phyloP scores from a whole-genome alignment of 2,797 vertebrate genomes.

The Macrochelys suwanniensis region DNA sequence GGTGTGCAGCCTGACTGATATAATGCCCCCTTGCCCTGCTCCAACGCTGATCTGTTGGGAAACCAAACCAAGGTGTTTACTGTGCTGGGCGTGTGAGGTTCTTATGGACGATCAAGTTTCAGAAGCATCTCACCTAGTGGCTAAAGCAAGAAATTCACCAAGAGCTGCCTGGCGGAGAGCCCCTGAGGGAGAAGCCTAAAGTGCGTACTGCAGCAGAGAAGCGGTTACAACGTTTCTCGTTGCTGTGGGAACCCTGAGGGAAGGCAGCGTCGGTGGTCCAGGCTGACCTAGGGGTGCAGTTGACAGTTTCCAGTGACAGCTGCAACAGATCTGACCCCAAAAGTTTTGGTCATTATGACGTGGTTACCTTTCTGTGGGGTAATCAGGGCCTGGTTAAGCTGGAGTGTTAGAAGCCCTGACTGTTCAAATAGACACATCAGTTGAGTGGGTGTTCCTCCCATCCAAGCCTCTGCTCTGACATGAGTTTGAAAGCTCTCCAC shows the following conservation, averaged over 20 bases:
- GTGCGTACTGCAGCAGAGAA: background rate
- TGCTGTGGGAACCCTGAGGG: background rate
- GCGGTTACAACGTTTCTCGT: background rate
- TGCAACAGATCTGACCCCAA: background rate
- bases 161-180: no score
- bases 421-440: no score
- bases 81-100: background rate
- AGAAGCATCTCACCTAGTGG: background rate
- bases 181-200: background rate
- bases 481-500: no score
- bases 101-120: background rate
- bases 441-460: background rate
- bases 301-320: background rate
- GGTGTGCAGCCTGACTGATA: background rate
- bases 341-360: background rate
- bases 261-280: background rate
- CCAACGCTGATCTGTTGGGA: background rate
- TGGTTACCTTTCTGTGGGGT: background rate
- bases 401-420: no score
- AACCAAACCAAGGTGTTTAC: background rate
- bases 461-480: background rate
- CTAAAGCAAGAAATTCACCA: background rate
- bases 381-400: fast-evolving
- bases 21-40: background rate
- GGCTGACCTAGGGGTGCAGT: background rate